A percentile compares a stretch with the other conserved stretches of the same genome.
Evolutionary conservation across 2,797 vertebrate genomes (phyloP).

Genomic region (Pelochelys cantorii): DNA sequence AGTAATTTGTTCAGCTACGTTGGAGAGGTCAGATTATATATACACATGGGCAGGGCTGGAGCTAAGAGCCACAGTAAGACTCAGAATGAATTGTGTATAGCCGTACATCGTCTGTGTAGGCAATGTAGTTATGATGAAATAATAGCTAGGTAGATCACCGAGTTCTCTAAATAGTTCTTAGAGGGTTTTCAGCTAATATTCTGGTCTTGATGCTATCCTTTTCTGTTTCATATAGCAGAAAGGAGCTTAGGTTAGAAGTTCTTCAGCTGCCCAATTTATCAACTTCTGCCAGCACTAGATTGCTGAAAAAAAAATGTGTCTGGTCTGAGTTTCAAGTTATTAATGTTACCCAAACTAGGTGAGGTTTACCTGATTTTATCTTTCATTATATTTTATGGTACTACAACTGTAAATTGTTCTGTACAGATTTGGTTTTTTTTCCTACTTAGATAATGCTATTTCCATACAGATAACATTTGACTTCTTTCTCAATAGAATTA

Average conservation of each 20-base stretch:
- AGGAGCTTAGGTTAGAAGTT: background rate
- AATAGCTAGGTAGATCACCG: background rate
- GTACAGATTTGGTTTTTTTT: accelerated
- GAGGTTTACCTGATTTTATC: background rate
- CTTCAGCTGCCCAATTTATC: background rate
- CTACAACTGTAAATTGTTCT: background rate
- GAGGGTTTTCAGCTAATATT: background rate
- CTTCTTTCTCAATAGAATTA: accelerated
- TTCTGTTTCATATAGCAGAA: background rate
- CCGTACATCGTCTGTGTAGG: background rate
- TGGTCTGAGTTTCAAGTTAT: accelerated
- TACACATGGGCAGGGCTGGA: background rate
- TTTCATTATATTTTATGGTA: background rate
- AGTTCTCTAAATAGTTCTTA: background rate
- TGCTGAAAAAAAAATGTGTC: accelerated
- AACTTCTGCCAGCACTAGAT: background rate
- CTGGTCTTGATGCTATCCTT: accelerated
- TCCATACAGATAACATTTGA: background rate
- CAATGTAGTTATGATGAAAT: background rate
- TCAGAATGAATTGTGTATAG: background rate
- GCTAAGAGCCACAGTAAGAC: background rate
- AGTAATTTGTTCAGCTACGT: background rate
- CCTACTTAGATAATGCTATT: background rate
- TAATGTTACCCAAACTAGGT: background rate
- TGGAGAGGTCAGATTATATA: background rate